Evolutionary conservation across 1,140 invertebrate genomes (phyloP), one percentile per base, ranked within the genome.

Genomic region (Sminthurinus signatus): DNA sequence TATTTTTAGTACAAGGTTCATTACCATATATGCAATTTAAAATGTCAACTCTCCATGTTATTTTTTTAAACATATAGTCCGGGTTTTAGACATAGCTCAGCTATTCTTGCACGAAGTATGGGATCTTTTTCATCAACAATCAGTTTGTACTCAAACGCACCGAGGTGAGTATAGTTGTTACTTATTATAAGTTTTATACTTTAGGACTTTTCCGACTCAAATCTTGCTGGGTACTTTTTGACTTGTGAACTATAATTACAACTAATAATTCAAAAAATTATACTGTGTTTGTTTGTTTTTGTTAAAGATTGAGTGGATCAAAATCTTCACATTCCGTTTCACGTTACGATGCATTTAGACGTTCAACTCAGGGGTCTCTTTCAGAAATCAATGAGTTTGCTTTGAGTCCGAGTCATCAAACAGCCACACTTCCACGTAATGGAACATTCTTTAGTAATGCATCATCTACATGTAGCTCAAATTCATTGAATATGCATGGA

Each of bases 81-180:
- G n/a, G n/a, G n/a, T n/a, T n/a, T n/a, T n/a, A n/a, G n/a, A n/a
- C n/a, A n/a, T 1, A 50, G 36, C 28, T 60, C 44, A 2, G 19
- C 31, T 5, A 54, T 28, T 12, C 25, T 70, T 14, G 58, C 28
- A 0, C 46, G 64, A 25, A 62, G 52, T 23, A 42, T 66, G 29
- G 60, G 63, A 5, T 70, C 68, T 1, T 66, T 70, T 19, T 60
- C 64, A 10, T 70, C 68, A 29, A 64, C 68, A 0, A 60, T 62
- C 15, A 66, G 60, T 36, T 51, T 70, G 19, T 64, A 66, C 25
- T 46, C 65, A 31, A 66, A 48, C 36, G 12, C 36, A 19, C 36
- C 21, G 15, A 68, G 63, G 62, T 64, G 52, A 57, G 19, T 5
- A n/a, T n/a, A n/a, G n/a, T n/a, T n/a, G n/a, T n/a, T n/a, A n/a